Conservation (phyloP, 1,140 invertebrate genomes). For the Panagrolaimus sp. region DNA sequence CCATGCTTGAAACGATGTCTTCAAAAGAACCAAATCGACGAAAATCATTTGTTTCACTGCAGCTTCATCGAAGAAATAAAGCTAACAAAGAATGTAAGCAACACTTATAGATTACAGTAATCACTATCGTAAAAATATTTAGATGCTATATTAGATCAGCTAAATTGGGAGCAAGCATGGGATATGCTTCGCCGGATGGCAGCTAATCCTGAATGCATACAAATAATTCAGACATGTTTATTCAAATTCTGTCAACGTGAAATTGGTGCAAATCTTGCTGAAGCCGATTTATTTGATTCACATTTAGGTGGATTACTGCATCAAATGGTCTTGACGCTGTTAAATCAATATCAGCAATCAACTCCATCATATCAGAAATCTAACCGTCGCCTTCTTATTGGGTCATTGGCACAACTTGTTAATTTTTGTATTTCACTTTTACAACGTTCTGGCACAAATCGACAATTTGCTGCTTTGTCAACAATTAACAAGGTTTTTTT, state of each 20-base stretch:
- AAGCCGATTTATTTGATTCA: conserved; percentile 50
- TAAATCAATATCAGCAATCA: conserved; percentile 43
- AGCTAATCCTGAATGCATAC: conserved; percentile 65
- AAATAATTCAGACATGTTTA: conserved; percentile 60
- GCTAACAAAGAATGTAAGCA: conserved; percentile 52
- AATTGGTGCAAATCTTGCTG: conserved; percentile 48
- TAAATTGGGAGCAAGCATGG: conserved; percentile 58
- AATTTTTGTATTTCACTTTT: conserved; percentile 55
- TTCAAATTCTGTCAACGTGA: conserved; percentile 43
- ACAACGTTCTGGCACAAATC: conserved; percentile 48
- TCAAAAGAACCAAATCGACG: conserved; percentile 48
- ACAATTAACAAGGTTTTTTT: conserved; percentile 57
- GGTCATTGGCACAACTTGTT: conserved; percentile 43
- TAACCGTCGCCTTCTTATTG: conserved; percentile 32
- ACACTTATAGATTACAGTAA: conserved; percentile 1
- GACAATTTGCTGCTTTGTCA: conserved; percentile 53
- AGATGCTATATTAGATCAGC: conserved; percentile 29
- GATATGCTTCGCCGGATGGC: conserved; percentile 62
- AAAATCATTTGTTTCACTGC: conserved; percentile 56
- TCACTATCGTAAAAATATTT: too few species aligned
- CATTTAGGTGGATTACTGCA: conserved; percentile 55
- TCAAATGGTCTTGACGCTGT: conserved; percentile 49
- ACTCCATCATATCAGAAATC: conserved; percentile 45
- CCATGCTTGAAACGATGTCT: conserved; percentile 54
- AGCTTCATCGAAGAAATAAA: conserved; percentile 50